Evolutionary conservation across 1,140 invertebrate species (phyloP).

Genomic region (Trichonephila clavata): DNA sequence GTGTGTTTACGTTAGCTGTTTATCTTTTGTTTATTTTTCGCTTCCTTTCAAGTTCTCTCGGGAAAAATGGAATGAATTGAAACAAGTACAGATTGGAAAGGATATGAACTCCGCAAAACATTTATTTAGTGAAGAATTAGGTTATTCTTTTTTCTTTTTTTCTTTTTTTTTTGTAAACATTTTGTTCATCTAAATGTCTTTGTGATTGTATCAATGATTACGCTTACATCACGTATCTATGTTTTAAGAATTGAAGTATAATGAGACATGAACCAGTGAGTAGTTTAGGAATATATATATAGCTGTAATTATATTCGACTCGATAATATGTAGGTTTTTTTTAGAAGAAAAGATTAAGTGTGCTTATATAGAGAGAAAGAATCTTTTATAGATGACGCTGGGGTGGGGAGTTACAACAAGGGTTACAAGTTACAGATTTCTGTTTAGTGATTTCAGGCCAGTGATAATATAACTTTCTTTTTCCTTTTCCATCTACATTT

Average conservation of each 20-base stretch:
- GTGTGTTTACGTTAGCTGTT: slow-evolving; percentile 21
- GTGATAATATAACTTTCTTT: too few relatives aligned
- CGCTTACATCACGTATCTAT: background rate
- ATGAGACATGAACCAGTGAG: background rate
- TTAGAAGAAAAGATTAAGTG: too few relatives aligned
- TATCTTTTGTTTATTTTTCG: background rate
- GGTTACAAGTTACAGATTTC: too few relatives aligned
- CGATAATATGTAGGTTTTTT: too few relatives aligned
- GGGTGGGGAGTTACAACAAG: too few relatives aligned
- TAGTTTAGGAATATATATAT: too few relatives aligned
- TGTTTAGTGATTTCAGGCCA: too few relatives aligned
- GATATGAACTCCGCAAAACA: background rate
- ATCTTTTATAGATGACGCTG: too few relatives aligned
- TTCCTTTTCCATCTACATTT: too few relatives aligned
- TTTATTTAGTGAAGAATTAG: background rate
- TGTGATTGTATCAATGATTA: background rate
- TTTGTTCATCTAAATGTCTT: background rate
- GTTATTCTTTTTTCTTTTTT: background rate
- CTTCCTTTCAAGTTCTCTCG: background rate
- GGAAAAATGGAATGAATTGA: background rate
- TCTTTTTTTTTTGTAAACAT: background rate
- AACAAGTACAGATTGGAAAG: background rate
- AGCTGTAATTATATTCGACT: too few relatives aligned
- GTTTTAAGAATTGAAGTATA: background rate
- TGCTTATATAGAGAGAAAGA: too few relatives aligned